phyloP scores from a whole-genome alignment of 2,113 vertebrate species.

The Cyanoramphus novaezelandiae region DNA sequence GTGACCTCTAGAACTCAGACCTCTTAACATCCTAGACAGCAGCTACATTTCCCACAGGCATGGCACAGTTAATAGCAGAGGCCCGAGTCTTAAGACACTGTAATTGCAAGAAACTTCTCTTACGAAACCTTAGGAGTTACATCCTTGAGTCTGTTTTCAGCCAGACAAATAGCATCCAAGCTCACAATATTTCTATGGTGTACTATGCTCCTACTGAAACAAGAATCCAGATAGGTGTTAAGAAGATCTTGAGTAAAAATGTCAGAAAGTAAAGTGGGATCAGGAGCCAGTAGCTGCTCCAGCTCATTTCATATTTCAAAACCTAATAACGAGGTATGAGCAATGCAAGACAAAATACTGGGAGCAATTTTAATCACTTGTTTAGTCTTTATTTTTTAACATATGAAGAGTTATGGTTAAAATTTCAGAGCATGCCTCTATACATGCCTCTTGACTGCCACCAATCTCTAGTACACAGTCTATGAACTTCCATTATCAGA shows the following conservation, averaged over 20 bases:
- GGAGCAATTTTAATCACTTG: neutral
- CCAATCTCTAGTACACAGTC: accelerated
- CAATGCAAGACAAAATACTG: neutral
- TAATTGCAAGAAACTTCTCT: neutral
- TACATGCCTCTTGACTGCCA: neutral
- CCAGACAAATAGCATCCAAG: neutral
- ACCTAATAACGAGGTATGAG: neutral
- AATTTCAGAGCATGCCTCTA: neutral
- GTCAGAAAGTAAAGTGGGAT: neutral
- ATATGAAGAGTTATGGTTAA: neutral
- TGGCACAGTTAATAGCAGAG: neutral
- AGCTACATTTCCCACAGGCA: neutral
- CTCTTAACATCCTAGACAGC: neutral
- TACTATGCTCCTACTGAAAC: neutral
- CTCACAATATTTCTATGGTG: neutral
- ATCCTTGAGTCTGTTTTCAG: neutral
- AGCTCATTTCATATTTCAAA: neutral
- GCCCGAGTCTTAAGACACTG: neutral
- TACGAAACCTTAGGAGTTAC: neutral
- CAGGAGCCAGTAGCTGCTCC: neutral
- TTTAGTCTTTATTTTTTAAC: neutral
- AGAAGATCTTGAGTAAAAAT: neutral
- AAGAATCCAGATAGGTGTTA: neutral
- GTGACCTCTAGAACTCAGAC: neutral
- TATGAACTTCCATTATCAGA: neutral